These are phyloP conservation scores for Albula goreensis DNA, from an alignment of 2,113 vertebrate genomes.

Conservation along the genomic window DNA sequence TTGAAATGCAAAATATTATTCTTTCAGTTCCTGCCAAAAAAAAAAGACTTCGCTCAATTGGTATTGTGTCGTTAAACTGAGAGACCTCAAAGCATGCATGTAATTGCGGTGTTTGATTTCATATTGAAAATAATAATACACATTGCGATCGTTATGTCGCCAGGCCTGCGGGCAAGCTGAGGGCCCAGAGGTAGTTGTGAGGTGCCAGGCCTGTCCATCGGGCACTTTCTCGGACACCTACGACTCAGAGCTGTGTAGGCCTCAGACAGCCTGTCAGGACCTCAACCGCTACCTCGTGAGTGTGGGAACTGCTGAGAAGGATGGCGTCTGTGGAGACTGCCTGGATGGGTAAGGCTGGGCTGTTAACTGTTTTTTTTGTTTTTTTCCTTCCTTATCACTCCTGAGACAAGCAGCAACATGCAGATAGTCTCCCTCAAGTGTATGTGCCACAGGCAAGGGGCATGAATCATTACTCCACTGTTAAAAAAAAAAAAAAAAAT, in stretches of 20 bases:
- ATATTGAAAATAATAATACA: neutral
- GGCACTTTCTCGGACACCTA: conserved; percentile 77
- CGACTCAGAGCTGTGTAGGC: conserved; percentile 63
- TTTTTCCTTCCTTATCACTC: neutral
- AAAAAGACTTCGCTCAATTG: neutral
- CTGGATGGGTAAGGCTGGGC: conserved; percentile 71
- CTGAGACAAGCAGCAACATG: neutral
- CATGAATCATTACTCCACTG: neutral
- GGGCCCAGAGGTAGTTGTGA: conserved; percentile 20
- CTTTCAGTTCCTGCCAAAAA: neutral
- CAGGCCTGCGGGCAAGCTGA: conserved; percentile 63
- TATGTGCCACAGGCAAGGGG: neutral
- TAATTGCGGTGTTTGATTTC: neutral
- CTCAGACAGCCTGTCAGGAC: conserved; percentile 69
- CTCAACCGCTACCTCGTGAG: conserved; percentile 60
- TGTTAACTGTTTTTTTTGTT: neutral
- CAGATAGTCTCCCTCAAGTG: neutral
- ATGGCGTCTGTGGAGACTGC: conserved; percentile 80
- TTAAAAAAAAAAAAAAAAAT: neutral
- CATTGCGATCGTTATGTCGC: neutral
- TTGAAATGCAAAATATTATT: neutral
- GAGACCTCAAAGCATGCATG: neutral
- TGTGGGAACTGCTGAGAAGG: conserved; percentile 58
- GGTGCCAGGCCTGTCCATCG: conserved; percentile 72
- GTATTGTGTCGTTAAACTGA: neutral